phyloP scores from a whole-genome alignment of 2,888 invertebrate species.

The Cosmopolites sordidus region DNA sequence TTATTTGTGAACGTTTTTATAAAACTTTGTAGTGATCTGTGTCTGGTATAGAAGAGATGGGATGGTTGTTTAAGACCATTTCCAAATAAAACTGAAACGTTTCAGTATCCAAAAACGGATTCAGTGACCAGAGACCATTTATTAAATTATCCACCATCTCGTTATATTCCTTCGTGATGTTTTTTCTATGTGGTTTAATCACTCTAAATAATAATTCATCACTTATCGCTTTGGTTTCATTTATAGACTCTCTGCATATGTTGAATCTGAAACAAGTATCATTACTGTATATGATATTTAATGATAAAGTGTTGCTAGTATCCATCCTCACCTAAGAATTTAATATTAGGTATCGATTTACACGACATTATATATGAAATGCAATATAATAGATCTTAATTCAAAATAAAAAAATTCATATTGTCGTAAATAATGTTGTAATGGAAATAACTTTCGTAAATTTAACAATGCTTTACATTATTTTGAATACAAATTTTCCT shows the following conservation, averaged over 20 bases:
- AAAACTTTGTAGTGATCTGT: conserved; percentile 23
- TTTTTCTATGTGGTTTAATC: conserved; percentile 58
- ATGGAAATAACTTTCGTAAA: no score
- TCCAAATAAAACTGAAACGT: conserved; percentile 52
- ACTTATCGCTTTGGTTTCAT: conserved; percentile 61
- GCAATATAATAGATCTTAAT: no score
- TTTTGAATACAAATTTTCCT: no score
- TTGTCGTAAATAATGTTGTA: no score
- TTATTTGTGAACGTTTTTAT: conserved; percentile 19
- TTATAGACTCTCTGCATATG: conserved; percentile 59
- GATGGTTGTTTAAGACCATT: conserved; percentile 26
- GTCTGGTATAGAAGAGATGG: conserved; percentile 16
- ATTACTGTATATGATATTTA: no score
- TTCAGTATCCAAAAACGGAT: conserved; percentile 58
- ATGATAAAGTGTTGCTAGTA: no score
- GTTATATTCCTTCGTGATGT: conserved; percentile 48
- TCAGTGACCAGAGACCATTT: conserved; percentile 65
- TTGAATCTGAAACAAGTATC: conserved; percentile 68
- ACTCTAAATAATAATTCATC: conserved; percentile 56
- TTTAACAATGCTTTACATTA: no score
- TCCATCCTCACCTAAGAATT: no score
- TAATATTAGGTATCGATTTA: no score
- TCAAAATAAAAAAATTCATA: no score
- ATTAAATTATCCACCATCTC: conserved; percentile 61
- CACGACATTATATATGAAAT: no score